Evolutionary conservation across 1,140 invertebrate genomes (phyloP).

Genomic region (roundworm (Caenorhabditis elegans)): DNA sequence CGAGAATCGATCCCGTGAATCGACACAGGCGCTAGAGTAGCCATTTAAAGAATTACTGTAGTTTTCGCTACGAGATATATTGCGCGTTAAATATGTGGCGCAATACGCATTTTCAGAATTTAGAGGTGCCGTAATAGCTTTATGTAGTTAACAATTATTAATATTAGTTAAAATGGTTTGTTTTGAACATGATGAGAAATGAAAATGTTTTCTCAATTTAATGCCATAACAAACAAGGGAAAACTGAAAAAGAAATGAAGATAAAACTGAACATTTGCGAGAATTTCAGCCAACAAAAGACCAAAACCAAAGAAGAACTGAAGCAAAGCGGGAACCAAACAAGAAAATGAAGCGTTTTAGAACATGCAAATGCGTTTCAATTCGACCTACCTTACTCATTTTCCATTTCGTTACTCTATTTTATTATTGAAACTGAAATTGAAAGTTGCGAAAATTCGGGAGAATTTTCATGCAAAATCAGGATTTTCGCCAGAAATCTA

Average conservation of each 20-base stretch:
- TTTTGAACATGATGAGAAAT: no score
- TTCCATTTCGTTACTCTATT: not conserved
- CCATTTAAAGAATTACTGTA: no score
- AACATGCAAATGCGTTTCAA: not conserved
- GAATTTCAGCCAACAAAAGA: not conserved
- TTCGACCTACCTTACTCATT: not conserved
- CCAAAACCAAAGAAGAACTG: not conserved
- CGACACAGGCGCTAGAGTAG: no score
- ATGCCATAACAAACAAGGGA: not conserved
- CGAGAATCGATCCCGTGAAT: no score
- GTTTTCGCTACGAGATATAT: no score
- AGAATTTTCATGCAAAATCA: constrained; percentile 32
- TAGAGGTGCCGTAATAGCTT: no score
- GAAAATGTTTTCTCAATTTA: not conserved
- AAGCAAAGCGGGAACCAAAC: constrained; percentile 3
- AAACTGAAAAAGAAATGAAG: not conserved
- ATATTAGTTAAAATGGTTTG: no score
- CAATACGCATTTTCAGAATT: no score
- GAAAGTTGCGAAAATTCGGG: constrained; percentile 21
- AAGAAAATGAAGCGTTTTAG: not conserved
- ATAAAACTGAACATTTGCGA: not conserved
- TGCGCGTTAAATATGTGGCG: no score
- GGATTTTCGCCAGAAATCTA: constrained; percentile 19
- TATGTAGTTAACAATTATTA: no score
- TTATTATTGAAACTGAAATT: constrained; percentile 30